These are phyloP conservation scores for Theonella swinhoei DNA, from an alignment of 37 sponge, comb jelly and placozoan species.

Conservation along the genomic window DNA sequence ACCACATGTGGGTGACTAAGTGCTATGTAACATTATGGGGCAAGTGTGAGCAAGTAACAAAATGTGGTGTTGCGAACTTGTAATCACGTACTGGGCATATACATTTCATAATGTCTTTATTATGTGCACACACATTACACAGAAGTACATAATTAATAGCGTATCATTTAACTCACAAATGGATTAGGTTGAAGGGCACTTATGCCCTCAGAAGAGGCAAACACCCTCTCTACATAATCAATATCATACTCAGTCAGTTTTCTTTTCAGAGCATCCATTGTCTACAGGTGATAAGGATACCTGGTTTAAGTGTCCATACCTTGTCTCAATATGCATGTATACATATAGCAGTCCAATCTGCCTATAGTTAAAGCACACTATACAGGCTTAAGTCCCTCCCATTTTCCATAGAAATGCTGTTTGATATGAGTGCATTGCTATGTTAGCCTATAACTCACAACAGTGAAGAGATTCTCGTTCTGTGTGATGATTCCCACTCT, in stretches of 20 bases:
- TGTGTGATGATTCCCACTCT: conserved; percentile 11
- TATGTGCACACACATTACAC: too few species aligned
- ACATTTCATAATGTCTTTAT: too few species aligned
- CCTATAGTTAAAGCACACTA: too few species aligned
- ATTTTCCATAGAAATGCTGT: too few species aligned
- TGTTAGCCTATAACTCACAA: background rate
- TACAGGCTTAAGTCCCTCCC: too few species aligned
- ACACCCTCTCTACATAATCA: background rate
- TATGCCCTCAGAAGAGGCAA: background rate
- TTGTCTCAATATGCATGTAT: background rate
- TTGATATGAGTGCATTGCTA: background rate
- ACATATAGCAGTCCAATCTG: background rate
- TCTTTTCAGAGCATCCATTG: background rate
- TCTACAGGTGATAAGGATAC: too few species aligned
- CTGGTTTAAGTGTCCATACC: too few species aligned
- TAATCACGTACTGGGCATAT: too few species aligned
- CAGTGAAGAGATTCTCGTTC: conserved; percentile 31
- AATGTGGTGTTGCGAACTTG: too few species aligned
- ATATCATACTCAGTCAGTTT: background rate
- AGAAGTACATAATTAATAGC: background rate
- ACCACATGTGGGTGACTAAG: too few species aligned
- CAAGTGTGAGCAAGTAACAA: too few species aligned
- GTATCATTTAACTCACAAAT: background rate
- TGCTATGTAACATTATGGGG: too few species aligned
- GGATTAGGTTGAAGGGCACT: background rate